Conservation (phyloP, 2,797 vertebrate genomes). For the Epinephelus malabaricus region DNA sequence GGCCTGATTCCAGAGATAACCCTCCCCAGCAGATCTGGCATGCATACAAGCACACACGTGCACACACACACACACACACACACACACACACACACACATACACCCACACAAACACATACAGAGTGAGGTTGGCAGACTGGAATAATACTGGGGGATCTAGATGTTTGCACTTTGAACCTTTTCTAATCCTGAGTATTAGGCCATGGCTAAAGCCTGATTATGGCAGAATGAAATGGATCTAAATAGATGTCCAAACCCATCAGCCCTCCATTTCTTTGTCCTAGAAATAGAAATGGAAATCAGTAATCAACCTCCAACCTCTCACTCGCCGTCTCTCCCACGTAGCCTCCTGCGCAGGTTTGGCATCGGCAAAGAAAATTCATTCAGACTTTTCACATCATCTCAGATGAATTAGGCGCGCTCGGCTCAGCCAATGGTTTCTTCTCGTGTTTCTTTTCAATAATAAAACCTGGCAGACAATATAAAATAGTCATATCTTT, state of each 20-base stretch:
- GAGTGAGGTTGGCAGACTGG: conserved; percentile 81
- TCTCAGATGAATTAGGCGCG: conserved; percentile 61
- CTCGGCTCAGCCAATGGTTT: conserved; percentile 33
- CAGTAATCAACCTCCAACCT: conserved; percentile 79
- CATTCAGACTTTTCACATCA: conserved; percentile 76
- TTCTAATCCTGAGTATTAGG: conserved; percentile 84
- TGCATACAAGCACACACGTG: conserved; percentile 55
- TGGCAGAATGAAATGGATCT: conserved; percentile 84
- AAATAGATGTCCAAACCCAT: conserved; percentile 83
- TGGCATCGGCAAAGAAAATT: conserved; percentile 66
- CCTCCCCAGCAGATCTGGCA: conserved; percentile 74
- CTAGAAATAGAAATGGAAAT: conserved; percentile 83
- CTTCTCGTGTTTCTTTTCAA: conserved; percentile 41
- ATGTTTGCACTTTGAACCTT: conserved; percentile 86
- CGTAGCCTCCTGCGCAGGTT: conserved; percentile 48
- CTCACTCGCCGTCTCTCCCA: conserved; percentile 50
- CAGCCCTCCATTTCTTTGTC: conserved; percentile 79
- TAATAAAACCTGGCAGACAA: conserved; percentile 75
- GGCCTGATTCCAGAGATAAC: conserved; percentile 82
- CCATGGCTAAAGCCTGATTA: conserved; percentile 84
- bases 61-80: conserved; percentile 38
- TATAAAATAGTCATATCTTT: conserved; percentile 65
- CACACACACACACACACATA: conserved; percentile 28
- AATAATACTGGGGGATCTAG: conserved; percentile 80
- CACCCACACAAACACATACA: conserved; percentile 41